These are phyloP conservation scores for Eonycteris spelaea DNA, from an alignment of 2,113 vertebrate species.

Conservation along the genomic window DNA sequence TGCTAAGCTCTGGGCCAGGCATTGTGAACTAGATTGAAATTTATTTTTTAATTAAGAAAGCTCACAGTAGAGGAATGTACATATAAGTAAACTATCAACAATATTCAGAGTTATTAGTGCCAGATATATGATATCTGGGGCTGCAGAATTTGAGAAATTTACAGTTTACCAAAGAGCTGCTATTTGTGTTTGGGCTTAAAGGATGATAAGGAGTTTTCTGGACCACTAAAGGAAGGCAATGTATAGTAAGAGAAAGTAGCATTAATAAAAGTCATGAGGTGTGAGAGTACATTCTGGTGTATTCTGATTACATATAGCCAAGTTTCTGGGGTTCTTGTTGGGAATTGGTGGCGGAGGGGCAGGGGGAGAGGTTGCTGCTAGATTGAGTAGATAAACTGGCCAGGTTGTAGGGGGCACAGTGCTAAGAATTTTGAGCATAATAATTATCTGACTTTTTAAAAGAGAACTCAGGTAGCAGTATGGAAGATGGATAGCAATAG, in stretches of 20 bases:
- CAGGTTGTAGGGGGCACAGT: background rate
- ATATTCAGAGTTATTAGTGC: background rate
- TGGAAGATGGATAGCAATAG: background rate
- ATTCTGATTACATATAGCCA: background rate
- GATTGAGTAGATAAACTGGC: background rate
- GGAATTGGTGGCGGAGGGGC: background rate
- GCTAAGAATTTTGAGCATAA: slow-evolving; percentile 18
- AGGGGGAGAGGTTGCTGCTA: background rate
- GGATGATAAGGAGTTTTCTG: slow-evolving; percentile 1
- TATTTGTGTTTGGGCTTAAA: background rate
- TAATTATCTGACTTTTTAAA: background rate
- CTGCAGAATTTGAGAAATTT: slow-evolving; percentile 20
- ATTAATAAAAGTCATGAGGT: background rate
- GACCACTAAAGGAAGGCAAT: background rate
- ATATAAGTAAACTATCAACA: background rate
- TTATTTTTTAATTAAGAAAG: background rate
- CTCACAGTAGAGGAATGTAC: background rate
- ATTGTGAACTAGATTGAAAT: background rate
- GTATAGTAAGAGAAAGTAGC: background rate
- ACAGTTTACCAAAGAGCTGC: background rate
- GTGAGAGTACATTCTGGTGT: background rate
- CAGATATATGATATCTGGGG: background rate
- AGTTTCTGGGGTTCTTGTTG: background rate
- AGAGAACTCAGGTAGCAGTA: background rate
- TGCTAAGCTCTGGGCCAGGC: background rate